Base-by-base conservation (phyloP, 2,113 vertebrate species). In the Xenus cinereus region DNA sequence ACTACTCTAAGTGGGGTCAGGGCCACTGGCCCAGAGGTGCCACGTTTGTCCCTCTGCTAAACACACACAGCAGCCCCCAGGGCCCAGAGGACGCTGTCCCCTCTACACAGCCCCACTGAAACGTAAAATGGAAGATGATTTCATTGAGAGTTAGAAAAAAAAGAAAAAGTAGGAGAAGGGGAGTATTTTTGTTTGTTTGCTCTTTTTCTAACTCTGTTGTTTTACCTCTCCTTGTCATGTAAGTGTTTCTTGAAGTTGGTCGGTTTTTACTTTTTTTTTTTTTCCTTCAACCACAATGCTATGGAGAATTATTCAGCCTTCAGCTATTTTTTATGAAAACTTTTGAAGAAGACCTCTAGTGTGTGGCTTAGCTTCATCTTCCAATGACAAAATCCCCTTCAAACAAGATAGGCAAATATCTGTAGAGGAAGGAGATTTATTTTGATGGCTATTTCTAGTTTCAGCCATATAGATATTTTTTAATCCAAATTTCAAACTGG, bases 241-340 rank as follows among this genome's bases (percentile, higher is more conserved):
- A 27, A 60, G 13, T 51, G 27, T 37, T 78, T 66, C 37, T 45
- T 84, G 30, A 86, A 33, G 18, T 45, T 89, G 57, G 24, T 53
- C 1, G 1, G 4, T 0, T 72, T 64, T 51, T 54, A 23, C 1
- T 46, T 33, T 56, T 20, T 33, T 57, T 24, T 33, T 72, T 66
- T n/a, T 7, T 82, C 1, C 21, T 78, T 13, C 48, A 85, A 6
- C 18, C 15, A 26, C 10, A 73, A n/a, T 85, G 37, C 30, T 83
- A 24, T 56, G 22, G 63, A 95, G 79, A 80, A 57, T 90, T 94
- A 90, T 74, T 85, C 75, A 83, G 72, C 87, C 72, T 90, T 83
- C 75, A 51, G 79, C 63, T 88, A 43, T 87, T 76, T 76, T 81
- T 57, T n/a, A 62, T 41, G 45, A 76, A 78, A 72, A 62, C 62